Conservation (phyloP, 2,797 vertebrate species). For the Manis javanica region DNA sequence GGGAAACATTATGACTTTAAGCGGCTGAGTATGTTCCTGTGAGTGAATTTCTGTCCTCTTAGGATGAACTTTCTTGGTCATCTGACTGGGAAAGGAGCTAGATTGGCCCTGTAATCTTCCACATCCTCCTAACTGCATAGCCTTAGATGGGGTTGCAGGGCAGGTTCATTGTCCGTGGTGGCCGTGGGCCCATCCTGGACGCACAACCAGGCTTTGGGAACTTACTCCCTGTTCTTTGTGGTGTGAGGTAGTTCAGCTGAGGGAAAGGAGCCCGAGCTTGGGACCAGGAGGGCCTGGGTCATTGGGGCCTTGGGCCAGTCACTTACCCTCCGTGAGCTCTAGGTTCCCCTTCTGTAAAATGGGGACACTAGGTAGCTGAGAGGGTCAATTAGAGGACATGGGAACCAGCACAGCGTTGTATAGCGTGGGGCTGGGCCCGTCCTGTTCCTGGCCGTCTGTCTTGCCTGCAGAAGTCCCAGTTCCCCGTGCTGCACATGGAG, state of each 20-base stretch:
- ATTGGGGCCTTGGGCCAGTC: neutral
- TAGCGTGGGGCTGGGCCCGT: neutral
- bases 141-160: neutral
- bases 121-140: neutral
- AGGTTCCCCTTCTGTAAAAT: constrained; percentile 1
- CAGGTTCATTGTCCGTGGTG: neutral
- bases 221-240: neutral
- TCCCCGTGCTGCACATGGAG: constrained; percentile 85
- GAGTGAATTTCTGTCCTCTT: constrained; percentile 25
- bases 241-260: neutral
- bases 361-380: neutral
- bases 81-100: neutral
- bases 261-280: neutral
- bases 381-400: neutral
- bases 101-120: neutral
- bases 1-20: neutral
- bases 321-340: neutral
- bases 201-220: neutral
- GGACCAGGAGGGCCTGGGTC: neutral
- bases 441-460: neutral
- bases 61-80: neutral
- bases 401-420: neutral
- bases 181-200: too few relatives aligned
- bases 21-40: neutral
- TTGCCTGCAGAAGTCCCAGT: constrained; percentile 84